These are phyloP conservation scores for Muscina levida DNA, from an alignment of 2,888 invertebrate species.

Conservation along the genomic window DNA sequence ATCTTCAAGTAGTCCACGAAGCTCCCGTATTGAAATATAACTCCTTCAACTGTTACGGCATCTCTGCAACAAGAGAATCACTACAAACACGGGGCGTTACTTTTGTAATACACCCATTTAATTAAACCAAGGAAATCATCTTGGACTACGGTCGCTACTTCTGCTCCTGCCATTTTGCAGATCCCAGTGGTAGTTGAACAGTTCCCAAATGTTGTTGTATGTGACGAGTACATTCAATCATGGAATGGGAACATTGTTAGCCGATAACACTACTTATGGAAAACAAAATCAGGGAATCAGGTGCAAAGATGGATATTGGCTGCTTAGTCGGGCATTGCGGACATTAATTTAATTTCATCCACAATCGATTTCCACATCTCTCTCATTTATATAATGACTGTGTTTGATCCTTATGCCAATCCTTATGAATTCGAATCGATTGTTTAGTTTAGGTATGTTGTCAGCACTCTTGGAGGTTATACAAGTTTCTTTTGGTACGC, in stretches of 20 bases:
- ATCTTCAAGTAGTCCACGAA: slow-evolving; percentile 62
- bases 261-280: background rate
- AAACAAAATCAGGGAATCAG: slow-evolving; percentile 1
- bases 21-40: slow-evolving; percentile 64
- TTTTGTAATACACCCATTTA: slow-evolving; percentile 72
- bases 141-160: background rate
- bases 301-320: background rate
- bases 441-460: too few relatives aligned
- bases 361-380: slow-evolving; percentile 26
- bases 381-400: slow-evolving; percentile 21
- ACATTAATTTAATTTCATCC: slow-evolving; percentile 29
- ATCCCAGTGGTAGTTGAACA: too few relatives aligned
- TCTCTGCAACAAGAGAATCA: slow-evolving; percentile 39
- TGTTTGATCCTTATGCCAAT: slow-evolving; percentile 13
- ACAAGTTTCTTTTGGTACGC: too few relatives aligned
- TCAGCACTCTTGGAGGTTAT: too few relatives aligned
- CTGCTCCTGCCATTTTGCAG: background rate
- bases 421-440: too few relatives aligned
- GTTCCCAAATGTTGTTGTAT: background rate
- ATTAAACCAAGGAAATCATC: slow-evolving; percentile 58
- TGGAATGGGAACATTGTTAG: slow-evolving; percentile 2
- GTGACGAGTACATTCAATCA: slow-evolving; percentile 32
- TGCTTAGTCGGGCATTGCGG: background rate
- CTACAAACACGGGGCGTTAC: slow-evolving; percentile 66
- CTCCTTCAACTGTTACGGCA: slow-evolving; percentile 38